phyloP scores from a whole-genome alignment of 2,797 vertebrate species.

The Aeoliscus strigatus region DNA sequence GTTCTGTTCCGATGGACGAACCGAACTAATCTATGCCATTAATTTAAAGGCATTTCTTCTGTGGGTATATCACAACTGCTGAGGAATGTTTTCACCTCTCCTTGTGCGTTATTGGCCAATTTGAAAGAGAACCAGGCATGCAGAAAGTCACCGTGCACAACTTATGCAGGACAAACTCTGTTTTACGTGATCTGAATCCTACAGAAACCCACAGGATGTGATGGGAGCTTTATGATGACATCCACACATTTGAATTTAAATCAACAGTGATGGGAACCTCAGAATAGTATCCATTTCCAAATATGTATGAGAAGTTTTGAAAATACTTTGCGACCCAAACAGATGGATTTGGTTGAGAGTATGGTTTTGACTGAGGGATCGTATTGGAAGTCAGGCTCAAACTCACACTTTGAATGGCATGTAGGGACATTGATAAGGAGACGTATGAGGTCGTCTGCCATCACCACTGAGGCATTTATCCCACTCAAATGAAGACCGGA shows the following conservation, averaged over 20 bases:
- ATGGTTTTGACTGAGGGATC: too few relatives aligned
- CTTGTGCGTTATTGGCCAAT: slow-evolving; percentile 17
- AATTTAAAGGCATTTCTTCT: slow-evolving; percentile 55
- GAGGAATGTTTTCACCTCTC: slow-evolving; percentile 20
- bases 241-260: slow-evolving; percentile 13
- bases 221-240: slow-evolving; percentile 9
- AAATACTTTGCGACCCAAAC: slow-evolving; percentile 8
- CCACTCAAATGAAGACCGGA: slow-evolving; percentile 8
- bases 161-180: too few relatives aligned
- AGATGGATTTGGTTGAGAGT: slow-evolving; percentile 36
- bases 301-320: slow-evolving; percentile 1
- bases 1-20: slow-evolving; percentile 44
- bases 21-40: slow-evolving; percentile 58
- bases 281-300: slow-evolving; percentile 5
- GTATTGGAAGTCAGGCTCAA: too few relatives aligned
- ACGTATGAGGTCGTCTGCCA: slow-evolving; percentile 9
- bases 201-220: not conserved
- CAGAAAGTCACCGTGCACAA: not conserved
- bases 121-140: slow-evolving; percentile 15
- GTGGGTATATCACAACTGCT: slow-evolving; percentile 49
- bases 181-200: slow-evolving; percentile 8
- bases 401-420: slow-evolving; percentile 37
- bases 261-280: slow-evolving; percentile 14
- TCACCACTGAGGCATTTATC: slow-evolving; percentile 12
- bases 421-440: slow-evolving; percentile 25